Percentiles rank a stretch among this genome's conserved stretches.
phyloP scores from a whole-genome alignment of 2,888 invertebrate species.

The Ernsta delagoae region DNA sequence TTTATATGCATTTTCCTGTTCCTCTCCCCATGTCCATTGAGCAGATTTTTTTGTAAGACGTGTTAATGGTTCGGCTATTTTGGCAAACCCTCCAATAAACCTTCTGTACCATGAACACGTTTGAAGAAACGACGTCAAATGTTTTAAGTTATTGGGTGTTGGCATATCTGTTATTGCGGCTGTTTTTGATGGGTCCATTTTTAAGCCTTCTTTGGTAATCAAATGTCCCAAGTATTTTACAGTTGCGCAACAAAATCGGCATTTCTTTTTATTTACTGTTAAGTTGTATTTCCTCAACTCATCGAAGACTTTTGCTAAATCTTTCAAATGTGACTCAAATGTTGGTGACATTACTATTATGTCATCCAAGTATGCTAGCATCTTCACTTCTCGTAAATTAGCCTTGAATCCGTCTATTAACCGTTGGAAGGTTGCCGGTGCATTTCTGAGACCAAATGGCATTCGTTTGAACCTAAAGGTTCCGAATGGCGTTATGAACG shows the following conservation, averaged over 20 bases:
- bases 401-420: neutral
- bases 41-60: conserved; percentile 39
- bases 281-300: conserved; percentile 41
- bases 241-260: conserved; percentile 34
- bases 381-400: neutral
- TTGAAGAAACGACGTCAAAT: conserved; percentile 49
- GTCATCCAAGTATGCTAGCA: conserved; percentile 49
- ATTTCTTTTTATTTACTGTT: conserved; percentile 43
- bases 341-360: conserved; percentile 47
- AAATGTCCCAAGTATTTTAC: conserved; percentile 43
- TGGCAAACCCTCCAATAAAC: conserved; percentile 46
- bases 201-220: conserved; percentile 41
- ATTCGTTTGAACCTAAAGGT: neutral
- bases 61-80: conserved; percentile 44
- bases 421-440: conserved; percentile 3
- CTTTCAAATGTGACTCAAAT: conserved; percentile 45
- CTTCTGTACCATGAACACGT: conserved; percentile 50
- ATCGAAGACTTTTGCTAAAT: conserved; percentile 44
- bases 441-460: neutral
- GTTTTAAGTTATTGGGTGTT: conserved; percentile 44
- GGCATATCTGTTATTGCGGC: conserved; percentile 38
- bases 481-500: neutral
- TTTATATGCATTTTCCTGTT: conserved; percentile 43
- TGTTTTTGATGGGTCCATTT: conserved; percentile 42
- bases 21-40: conserved; percentile 44